Evolutionary conservation across 2,888 invertebrate species (phyloP).

Genomic region (Synergus laeviventris): DNA sequence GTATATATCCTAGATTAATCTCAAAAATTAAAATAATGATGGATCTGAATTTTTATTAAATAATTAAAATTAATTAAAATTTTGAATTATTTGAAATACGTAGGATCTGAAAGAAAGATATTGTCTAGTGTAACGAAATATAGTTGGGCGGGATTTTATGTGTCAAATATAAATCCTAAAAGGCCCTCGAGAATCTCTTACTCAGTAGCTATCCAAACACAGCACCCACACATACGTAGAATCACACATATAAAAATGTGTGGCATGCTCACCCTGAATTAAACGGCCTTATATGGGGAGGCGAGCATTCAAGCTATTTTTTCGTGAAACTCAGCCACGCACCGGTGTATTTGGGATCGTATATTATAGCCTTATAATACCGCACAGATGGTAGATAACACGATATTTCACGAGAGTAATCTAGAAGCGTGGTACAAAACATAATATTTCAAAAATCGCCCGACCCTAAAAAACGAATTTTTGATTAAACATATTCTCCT

Average conservation of each 20-base stretch:
- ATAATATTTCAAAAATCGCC: neutral
- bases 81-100: conserved; percentile 3
- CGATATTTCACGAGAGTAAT: conserved; percentile 7
- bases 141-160: conserved; percentile 1
- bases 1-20: no score
- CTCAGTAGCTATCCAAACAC: conserved; percentile 6
- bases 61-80: no score
- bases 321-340: conserved; percentile 11
- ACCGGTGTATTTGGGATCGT: conserved; percentile 8
- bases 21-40: no score
- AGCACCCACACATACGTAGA: neutral
- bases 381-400: conserved; percentile 2
- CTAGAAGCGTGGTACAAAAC: neutral
- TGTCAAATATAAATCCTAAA: conserved; percentile 35
- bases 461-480: neutral
- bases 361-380: conserved; percentile 26
- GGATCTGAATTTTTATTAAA: no score
- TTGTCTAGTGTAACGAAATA: conserved; percentile 21
- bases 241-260: neutral
- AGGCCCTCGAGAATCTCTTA: conserved; percentile 38
- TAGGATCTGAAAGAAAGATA: conserved; percentile 21
- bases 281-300: conserved; percentile 22
- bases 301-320: conserved; percentile 6
- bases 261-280: conserved; percentile 4
- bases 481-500: conserved; percentile 5